A percentile compares a stretch with the other conserved stretches of the same genome.
Conservation (phyloP, 2,113 vertebrate genomes). For the Zonotrichia leucophrys region DNA sequence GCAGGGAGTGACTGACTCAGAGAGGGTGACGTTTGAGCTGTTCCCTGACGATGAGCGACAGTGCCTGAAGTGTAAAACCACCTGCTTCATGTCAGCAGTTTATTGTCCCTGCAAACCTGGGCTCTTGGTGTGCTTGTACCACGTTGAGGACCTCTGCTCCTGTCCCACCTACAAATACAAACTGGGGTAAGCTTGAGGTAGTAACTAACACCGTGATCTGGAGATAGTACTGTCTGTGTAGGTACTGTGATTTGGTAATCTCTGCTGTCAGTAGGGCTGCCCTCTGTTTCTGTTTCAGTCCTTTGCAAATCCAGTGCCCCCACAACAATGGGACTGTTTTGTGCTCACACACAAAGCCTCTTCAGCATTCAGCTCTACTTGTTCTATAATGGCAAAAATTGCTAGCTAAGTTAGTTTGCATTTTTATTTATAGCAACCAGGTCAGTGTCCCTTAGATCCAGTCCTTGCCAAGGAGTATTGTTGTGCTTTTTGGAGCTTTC, state of each 20-base stretch:
- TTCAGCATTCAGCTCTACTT: neutral
- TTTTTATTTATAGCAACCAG: neutral
- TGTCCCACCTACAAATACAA: slow-evolving; percentile 86
- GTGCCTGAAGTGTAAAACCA: slow-evolving; percentile 93
- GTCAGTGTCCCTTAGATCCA: neutral
- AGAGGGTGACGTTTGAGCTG: slow-evolving; percentile 85
- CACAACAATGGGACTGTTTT: neutral
- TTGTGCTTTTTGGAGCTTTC: neutral
- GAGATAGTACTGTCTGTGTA: neutral
- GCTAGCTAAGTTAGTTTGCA: neutral
- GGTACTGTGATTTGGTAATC: neutral
- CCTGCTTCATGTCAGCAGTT: slow-evolving; percentile 94
- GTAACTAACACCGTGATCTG: neutral
- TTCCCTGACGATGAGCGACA: slow-evolving; percentile 96
- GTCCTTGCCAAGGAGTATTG: neutral
- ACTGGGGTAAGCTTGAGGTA: slow-evolving; percentile 81
- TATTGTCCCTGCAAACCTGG: slow-evolving; percentile 87
- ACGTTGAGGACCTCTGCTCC: slow-evolving; percentile 84
- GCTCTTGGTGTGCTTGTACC: slow-evolving; percentile 88
- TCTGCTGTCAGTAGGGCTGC: neutral
- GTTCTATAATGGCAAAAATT: neutral
- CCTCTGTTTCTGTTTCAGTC: neutral
- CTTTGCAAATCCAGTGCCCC: neutral
- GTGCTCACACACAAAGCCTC: neutral
- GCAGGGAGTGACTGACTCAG: slow-evolving; percentile 83